Conservation (phyloP, 2,888 invertebrate species). For the Aromia moschata region DNA sequence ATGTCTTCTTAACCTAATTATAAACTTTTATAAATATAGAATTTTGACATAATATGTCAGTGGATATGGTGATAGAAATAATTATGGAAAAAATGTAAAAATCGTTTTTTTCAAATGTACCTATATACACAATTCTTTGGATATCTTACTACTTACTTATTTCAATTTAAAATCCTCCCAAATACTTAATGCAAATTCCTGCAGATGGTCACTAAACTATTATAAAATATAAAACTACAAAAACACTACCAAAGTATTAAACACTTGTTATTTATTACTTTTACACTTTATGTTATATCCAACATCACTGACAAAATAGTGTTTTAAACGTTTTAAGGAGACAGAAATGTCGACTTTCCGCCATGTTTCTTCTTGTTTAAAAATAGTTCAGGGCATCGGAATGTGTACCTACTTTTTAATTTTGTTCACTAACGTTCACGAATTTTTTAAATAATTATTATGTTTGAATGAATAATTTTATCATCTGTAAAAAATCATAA, state of each 20-base stretch:
- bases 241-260: constrained; percentile 33
- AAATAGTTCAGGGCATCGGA: constrained; percentile 57
- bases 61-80: no score
- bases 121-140: no score
- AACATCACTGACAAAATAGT: constrained; percentile 42
- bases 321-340: constrained; percentile 52
- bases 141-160: constrained; percentile 35
- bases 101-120: no score
- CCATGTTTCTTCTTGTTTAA: constrained; percentile 61
- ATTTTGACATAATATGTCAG: constrained; percentile 48
- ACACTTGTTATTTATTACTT: constrained; percentile 34
- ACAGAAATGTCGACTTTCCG: constrained; percentile 52
- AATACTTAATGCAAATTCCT: constrained; percentile 31
- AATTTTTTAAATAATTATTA: constrained; percentile 7
- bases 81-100: no score
- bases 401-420: constrained; percentile 34
- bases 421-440: constrained; percentile 17
- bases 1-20: constrained; percentile 61
- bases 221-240: constrained; percentile 38
- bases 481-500: no score
- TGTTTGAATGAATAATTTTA: no score
- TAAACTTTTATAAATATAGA: constrained; percentile 50
- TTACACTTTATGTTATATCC: constrained; percentile 41
- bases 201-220: constrained; percentile 38
- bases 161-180: constrained; percentile 43